Evolutionary conservation across 1,140 invertebrate species (phyloP), one percentile per base, ranked within the genome.

Genomic region (Melipona quadrifasciata): DNA sequence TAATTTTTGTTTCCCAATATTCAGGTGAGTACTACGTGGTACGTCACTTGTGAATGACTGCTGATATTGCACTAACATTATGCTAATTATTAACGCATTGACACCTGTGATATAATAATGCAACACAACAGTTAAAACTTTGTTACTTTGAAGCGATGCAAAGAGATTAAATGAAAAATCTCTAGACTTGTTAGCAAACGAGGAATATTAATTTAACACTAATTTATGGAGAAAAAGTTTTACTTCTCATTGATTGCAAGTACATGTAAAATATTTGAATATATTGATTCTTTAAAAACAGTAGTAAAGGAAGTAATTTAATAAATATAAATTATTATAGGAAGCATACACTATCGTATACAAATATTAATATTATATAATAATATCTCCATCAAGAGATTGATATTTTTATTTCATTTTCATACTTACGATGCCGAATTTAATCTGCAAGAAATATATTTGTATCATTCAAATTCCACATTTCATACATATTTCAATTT

Each of bases 21-120:
- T 21, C 53, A 75, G 31, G 24, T 21, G 16, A 27, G 27, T 58
- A 34, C 8, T 34, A 58, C 12, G 10, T 58, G 14, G 19, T 24
- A 58, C 73, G 21, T 11, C 19, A 17, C 17, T 34, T 17, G 31
- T 57, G 21, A 57, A 57, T 31, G n/a, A n/a, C n/a, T n/a, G 17
- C 12, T 24, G n/a, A 31, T n/a, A 34, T 55, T 31, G 31, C 55
- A 21, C 31, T 31, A 75, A 58, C 31, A 34, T 75, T 75, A 75
- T 58, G 73, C 73, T 75, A 58, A 75, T 75, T 55, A 31, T 21
- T n/a, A 27, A 75, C 55, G 39, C 55, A 31, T 58, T 58, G 31
- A 39, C 73, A 39, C 73, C 31, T 58, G 8, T 57, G 19, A 57
- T 58, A 51, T 75, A 75, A 31, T 57, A 75, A 58, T 24, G n/a